phyloP scores from a whole-genome alignment of 2,797 vertebrate species.

The Rallus crepitans region DNA sequence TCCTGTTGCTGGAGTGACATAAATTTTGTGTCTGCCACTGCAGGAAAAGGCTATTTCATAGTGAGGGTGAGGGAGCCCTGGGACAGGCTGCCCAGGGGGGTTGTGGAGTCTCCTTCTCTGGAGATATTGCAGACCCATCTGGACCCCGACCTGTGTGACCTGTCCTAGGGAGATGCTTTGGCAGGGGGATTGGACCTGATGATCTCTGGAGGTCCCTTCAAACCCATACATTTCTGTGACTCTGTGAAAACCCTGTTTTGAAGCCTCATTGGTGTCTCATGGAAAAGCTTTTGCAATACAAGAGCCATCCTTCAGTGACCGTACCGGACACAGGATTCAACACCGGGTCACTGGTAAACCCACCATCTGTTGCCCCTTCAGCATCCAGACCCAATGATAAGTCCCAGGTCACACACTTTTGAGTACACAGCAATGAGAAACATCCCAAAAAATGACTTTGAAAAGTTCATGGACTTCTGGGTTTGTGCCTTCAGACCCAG shows the following conservation, averaged over 20 bases:
- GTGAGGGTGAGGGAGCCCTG: too few relatives aligned
- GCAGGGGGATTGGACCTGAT: too few relatives aligned
- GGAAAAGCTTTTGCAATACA: not conserved
- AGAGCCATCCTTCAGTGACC: not conserved
- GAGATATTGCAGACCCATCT: too few relatives aligned
- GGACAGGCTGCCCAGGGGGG: too few relatives aligned
- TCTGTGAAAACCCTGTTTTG: not conserved
- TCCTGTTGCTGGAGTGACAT: not conserved
- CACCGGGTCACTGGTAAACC: not conserved
- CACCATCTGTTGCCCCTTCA: rapidly evolving
- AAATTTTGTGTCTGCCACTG: not conserved
- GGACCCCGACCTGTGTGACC: too few relatives aligned
- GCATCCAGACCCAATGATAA: not conserved
- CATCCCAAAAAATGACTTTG: not conserved
- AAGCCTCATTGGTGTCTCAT: not conserved
- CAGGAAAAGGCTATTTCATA: not conserved
- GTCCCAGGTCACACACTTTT: not conserved
- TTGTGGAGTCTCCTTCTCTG: too few relatives aligned
- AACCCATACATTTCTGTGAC: too few relatives aligned
- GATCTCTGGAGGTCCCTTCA: too few relatives aligned
- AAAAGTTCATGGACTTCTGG: not conserved
- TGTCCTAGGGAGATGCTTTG: too few relatives aligned
- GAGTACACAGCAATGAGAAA: not conserved
- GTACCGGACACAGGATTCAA: rapidly evolving
- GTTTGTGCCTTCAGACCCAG: not conserved